Percentiles rank a stretch among this genome's conserved stretches.
Conservation (phyloP, 2,113 vertebrate genomes). For the Microtus richardsoni region DNA sequence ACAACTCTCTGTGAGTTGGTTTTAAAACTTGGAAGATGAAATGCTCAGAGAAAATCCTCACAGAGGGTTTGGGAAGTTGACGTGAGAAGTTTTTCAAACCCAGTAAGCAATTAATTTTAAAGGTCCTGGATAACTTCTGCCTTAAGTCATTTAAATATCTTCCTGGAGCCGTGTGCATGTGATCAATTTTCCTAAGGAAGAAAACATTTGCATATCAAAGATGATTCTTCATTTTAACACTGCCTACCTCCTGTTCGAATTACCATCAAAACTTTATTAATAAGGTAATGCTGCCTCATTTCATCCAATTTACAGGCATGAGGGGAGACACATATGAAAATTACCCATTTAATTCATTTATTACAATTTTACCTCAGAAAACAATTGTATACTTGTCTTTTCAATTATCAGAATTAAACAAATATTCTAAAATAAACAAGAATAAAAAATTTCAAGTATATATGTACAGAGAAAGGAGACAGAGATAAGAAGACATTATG, state of each 20-base stretch:
- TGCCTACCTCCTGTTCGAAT: conserved; percentile 52
- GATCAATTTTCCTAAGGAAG: conserved; percentile 64
- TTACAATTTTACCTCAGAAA: conserved; percentile 29
- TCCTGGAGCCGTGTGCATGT: conserved; percentile 50
- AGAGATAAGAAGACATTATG: background rate
- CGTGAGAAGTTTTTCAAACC: conserved; percentile 6
- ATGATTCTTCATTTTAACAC: conserved; percentile 63
- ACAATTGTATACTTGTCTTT: conserved; percentile 23
- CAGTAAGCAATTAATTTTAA: conserved; percentile 8
- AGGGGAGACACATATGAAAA: conserved; percentile 47
- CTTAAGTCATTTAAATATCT: conserved; percentile 64
- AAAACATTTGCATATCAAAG: conserved; percentile 74
- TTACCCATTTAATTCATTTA: background rate
- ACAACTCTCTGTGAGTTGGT: background rate
- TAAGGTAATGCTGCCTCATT: conserved; percentile 54
- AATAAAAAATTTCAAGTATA: background rate
- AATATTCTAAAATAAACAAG: background rate
- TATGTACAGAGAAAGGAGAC: background rate
- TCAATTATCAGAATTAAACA: conserved; percentile 13
- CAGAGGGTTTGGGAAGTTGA: background rate
- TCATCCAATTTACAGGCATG: conserved; percentile 42
- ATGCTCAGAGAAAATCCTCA: background rate
- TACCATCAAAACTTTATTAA: conserved; percentile 75
- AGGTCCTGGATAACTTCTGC: background rate
- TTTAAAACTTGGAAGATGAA: conserved; percentile 39